phyloP scores from a whole-genome alignment of 1,140 invertebrate genomes.

The Tetragonula clypearis region DNA sequence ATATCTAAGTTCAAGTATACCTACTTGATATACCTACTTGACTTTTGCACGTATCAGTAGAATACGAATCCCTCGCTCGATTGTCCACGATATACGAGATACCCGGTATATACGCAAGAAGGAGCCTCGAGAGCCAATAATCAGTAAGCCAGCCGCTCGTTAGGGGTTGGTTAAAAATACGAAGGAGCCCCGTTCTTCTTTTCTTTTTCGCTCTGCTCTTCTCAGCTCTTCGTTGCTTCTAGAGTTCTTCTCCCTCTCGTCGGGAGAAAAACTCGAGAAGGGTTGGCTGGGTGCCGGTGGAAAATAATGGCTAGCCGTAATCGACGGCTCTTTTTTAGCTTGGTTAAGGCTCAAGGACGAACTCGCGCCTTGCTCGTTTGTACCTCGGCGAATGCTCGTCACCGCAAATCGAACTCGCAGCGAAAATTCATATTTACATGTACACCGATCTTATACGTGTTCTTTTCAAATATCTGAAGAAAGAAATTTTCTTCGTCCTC shows the following conservation, averaged over 20 bases:
- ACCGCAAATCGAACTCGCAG: constrained; percentile 48
- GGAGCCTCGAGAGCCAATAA: constrained; percentile 53
- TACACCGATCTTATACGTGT: too few species aligned
- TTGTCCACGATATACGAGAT: neutral
- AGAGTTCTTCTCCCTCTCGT: neutral
- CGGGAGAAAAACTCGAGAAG: constrained; percentile 6
- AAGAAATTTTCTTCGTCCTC: neutral
- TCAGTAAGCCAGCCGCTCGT: constrained; percentile 58
- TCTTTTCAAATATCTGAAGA: too few species aligned
- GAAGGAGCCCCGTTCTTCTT: constrained; percentile 33
- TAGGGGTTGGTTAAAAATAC: constrained; percentile 63
- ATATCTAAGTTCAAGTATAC: too few species aligned
- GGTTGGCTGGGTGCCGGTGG: constrained; percentile 22
- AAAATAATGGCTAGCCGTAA: constrained; percentile 53
- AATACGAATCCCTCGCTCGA: too few species aligned
- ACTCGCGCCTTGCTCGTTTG: constrained; percentile 26
- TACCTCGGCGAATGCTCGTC: constrained; percentile 21
- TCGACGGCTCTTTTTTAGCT: constrained; percentile 54
- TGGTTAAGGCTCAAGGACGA: constrained; percentile 33
- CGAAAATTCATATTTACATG: too few species aligned
- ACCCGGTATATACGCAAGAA: neutral
- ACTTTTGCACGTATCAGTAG: too few species aligned
- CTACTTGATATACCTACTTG: too few species aligned
- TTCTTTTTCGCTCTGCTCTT: neutral
- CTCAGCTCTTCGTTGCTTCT: constrained; percentile 11